phyloP scores from a whole-genome alignment of 1,140 invertebrate genomes.

The Anagrus nilaparvatae region DNA sequence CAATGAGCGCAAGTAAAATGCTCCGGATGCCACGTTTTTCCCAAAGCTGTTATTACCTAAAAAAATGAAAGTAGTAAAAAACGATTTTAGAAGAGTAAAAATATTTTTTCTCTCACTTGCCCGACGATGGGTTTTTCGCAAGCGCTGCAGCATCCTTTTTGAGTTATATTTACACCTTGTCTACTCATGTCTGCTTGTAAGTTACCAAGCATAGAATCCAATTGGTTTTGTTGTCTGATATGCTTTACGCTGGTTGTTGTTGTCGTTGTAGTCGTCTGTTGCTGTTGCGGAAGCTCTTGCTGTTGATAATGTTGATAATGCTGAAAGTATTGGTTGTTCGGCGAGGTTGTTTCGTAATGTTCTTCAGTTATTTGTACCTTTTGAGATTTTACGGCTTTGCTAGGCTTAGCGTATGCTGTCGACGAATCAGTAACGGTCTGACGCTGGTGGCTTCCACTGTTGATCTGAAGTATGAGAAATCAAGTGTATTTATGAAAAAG shows the following conservation, averaged over 20 bases:
- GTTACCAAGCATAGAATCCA: constrained; percentile 89
- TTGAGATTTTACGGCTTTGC: constrained; percentile 40
- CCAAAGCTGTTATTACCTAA: constrained; percentile 87
- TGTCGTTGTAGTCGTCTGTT: no score
- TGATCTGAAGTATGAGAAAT: constrained; percentile 41
- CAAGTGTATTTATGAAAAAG: constrained; percentile 16
- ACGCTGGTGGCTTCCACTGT: constrained; percentile 43
- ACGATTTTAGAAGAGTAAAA: no score
- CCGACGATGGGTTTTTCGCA: constrained; percentile 98
- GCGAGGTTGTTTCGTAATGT: constrained; percentile 31
- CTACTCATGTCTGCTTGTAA: constrained; percentile 91
- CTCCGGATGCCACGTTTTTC: constrained; percentile 99
- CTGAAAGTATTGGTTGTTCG: constrained; percentile 30
- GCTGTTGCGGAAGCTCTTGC: no score
- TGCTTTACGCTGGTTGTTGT: no score
- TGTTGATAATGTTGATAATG: no score
- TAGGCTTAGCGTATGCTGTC: constrained; percentile 59
- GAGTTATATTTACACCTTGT: constrained; percentile 93
- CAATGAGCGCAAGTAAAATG: constrained; percentile 98
- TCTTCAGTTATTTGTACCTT: background rate
- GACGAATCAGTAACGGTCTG: constrained; percentile 55
- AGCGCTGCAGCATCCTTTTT: constrained; percentile 95
- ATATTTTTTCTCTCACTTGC: constrained; percentile 54
- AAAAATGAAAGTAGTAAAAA: background rate
- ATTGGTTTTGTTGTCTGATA: constrained; percentile 54